A percentile compares a stretch with the other conserved stretches of the same genome.
Evolutionary conservation across 2,888 invertebrate genomes (phyloP).

Genomic region (Neoscelio sp.): DNA sequence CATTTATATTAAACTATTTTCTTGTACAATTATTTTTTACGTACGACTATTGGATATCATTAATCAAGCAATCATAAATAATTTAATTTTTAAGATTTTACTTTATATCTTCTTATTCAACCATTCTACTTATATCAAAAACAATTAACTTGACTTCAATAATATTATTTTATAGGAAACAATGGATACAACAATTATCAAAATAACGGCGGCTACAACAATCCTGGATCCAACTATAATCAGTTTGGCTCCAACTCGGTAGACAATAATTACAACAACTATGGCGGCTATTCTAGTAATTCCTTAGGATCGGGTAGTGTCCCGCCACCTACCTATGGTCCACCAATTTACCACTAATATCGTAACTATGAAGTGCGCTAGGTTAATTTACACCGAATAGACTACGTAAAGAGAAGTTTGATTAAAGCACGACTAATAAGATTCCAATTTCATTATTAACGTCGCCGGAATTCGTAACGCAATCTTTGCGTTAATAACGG

Average conservation of each 20-base stretch:
- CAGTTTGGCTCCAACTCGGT: slow-evolving; percentile 76
- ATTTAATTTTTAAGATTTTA: too few relatives aligned
- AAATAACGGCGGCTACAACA: slow-evolving; percentile 69
- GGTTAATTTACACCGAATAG: slow-evolving; percentile 33
- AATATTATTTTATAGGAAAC: slow-evolving; percentile 69
- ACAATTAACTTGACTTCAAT: too few relatives aligned
- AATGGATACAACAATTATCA: slow-evolving; percentile 72
- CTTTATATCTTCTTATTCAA: too few relatives aligned
- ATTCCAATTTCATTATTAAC: slow-evolving; percentile 25
- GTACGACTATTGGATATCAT: too few relatives aligned
- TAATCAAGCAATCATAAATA: too few relatives aligned
- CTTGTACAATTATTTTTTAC: too few relatives aligned
- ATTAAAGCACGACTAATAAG: slow-evolving; percentile 44
- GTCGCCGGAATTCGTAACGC: too few relatives aligned
- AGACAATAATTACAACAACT: slow-evolving; percentile 74
- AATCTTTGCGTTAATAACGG: background rate
- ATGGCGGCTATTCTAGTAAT: slow-evolving; percentile 72
- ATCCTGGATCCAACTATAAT: slow-evolving; percentile 72
- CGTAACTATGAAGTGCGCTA: slow-evolving; percentile 42
- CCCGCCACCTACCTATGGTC: slow-evolving; percentile 78
- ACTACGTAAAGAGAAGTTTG: slow-evolving; percentile 33
- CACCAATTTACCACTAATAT: slow-evolving; percentile 71
- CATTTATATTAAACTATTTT: too few relatives aligned
- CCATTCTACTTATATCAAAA: too few relatives aligned
- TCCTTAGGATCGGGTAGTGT: slow-evolving; percentile 73